phyloP scores from a whole-genome alignment of 1,140 invertebrate species.

The Trinorchestia longiramus region DNA sequence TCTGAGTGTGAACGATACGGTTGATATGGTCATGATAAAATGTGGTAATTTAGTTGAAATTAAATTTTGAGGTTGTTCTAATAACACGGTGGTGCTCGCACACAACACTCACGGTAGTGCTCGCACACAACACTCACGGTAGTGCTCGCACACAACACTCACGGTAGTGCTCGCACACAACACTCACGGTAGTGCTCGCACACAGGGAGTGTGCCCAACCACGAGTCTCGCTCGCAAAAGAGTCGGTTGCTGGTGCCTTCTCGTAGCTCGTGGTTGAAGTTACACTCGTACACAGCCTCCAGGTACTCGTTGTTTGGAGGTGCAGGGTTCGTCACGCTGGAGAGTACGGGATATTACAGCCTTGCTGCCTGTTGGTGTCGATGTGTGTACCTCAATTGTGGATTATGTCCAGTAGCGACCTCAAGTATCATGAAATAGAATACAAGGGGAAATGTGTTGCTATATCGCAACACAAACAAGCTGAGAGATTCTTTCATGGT shows the following conservation, averaged over 20 bases:
- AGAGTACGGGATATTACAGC: slow-evolving; percentile 50
- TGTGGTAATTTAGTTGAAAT: too few species aligned
- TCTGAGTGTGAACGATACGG: too few species aligned
- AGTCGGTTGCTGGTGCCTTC: slow-evolving; percentile 72
- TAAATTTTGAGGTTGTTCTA: too few species aligned
- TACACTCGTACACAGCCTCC: slow-evolving; percentile 75
- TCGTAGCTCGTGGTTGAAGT: slow-evolving; percentile 73
- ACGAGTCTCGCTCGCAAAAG: slow-evolving; percentile 74
- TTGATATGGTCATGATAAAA: too few species aligned
- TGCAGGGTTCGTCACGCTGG: slow-evolving; percentile 71
- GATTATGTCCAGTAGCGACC: neutral
- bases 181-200: slow-evolving; percentile 69
- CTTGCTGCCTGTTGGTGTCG: too few species aligned
- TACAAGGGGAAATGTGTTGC: too few species aligned
- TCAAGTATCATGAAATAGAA: neutral
- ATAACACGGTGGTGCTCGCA: neutral
- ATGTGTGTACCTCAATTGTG: too few species aligned
- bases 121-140: neutral
- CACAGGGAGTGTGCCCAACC: slow-evolving; percentile 74
- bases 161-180: slow-evolving; percentile 70
- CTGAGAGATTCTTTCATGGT: too few species aligned
- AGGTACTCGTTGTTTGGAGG: slow-evolving; percentile 72
- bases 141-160: slow-evolving; percentile 4
- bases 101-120: neutral
- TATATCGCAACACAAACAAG: too few species aligned